These are phyloP conservation scores for Dryobota labecula DNA, from an alignment of 2,888 invertebrate genomes.

Conservation along the genomic window DNA sequence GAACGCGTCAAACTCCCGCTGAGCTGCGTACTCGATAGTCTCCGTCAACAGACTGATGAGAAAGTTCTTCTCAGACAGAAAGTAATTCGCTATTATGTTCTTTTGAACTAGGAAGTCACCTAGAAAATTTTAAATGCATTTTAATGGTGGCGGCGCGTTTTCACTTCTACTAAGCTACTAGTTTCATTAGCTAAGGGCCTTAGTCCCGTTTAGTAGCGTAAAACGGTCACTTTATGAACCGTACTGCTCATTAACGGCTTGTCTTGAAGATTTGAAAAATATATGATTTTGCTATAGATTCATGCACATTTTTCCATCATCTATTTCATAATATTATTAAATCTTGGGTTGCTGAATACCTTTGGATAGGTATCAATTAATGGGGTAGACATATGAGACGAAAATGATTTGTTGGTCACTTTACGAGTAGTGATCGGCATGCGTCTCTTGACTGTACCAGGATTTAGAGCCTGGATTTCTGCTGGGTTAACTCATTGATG, in stretches of 20 bases:
- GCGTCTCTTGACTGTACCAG: too few relatives aligned
- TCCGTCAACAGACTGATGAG: constrained; percentile 77
- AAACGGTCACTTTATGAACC: too few relatives aligned
- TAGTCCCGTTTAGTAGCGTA: too few relatives aligned
- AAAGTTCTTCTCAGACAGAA: constrained; percentile 78
- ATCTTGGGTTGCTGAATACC: not conserved
- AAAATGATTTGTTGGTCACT: not conserved
- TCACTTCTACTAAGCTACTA: not conserved
- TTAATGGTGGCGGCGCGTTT: not conserved
- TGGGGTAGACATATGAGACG: not conserved
- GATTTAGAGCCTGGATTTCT: not conserved
- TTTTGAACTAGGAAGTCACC: constrained; percentile 78
- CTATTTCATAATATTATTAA: not conserved
- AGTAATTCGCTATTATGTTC: constrained; percentile 75
- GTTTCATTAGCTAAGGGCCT: not conserved
- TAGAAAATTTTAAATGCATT: not conserved
- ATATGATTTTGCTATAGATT: too few relatives aligned
- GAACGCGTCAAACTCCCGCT: constrained; percentile 75
- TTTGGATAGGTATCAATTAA: not conserved
- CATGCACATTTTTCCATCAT: too few relatives aligned
- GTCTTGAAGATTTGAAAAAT: too few relatives aligned
- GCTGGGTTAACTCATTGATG: too few relatives aligned
- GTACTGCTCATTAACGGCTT: too few relatives aligned
- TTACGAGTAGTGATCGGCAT: too few relatives aligned
- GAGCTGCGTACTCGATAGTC: constrained; percentile 81